Conservation (phyloP, 2,113 vertebrate genomes). For the Catharus minimus region DNA sequence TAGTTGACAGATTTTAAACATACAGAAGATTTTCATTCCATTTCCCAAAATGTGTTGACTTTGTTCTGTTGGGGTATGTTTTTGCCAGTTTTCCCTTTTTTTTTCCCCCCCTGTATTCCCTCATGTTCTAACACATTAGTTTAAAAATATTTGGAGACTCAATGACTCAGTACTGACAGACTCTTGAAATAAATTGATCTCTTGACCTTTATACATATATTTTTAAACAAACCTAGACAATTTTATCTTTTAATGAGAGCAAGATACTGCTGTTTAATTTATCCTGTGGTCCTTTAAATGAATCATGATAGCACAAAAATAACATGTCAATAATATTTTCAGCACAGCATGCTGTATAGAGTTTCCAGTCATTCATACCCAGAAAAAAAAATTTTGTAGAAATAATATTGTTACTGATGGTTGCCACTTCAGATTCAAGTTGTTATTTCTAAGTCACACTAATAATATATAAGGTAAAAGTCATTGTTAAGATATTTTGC, state of each 20-base stretch:
- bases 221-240: neutral
- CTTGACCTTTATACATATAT: neutral
- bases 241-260: neutral
- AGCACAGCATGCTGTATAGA: neutral
- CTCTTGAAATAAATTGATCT: neutral
- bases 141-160: neutral
- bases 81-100: neutral
- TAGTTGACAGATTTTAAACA: neutral
- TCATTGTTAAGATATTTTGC: neutral
- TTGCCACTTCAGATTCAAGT: neutral
- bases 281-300: neutral
- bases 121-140: neutral
- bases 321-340: neutral
- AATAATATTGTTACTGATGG: neutral
- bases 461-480: neutral
- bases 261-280: neutral
- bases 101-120: neutral
- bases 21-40: neutral
- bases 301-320: neutral
- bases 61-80: fast-evolving
- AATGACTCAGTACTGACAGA: neutral
- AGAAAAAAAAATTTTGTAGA: neutral
- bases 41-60: neutral
- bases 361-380: neutral
- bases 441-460: neutral